phyloP scores from a whole-genome alignment of 2,797 vertebrate species.

The Coendou prehensilis region DNA sequence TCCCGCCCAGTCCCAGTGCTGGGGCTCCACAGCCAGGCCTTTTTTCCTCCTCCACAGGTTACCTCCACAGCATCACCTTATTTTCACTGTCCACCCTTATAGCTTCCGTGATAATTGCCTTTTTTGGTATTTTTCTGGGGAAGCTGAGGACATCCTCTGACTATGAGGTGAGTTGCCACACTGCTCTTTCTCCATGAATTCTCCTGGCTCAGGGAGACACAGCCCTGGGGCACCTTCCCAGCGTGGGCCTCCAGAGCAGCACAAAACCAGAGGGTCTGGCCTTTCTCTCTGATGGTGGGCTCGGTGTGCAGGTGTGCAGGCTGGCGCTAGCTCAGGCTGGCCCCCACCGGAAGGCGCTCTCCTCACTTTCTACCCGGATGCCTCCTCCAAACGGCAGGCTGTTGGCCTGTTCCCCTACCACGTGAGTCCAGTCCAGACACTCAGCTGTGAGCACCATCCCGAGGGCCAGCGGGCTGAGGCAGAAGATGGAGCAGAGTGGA shows the following conservation, averaged over 20 bases:
- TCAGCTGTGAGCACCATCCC: background rate
- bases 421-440: background rate
- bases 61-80: conserved; percentile 93
- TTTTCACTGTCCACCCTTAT: conserved; percentile 94
- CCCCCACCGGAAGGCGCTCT: background rate
- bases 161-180: conserved; percentile 91
- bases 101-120: conserved; percentile 91
- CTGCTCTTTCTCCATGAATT: rapidly evolving
- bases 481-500: background rate
- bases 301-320: rapidly evolving
- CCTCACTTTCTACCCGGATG: background rate
- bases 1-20: background rate
- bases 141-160: conserved; percentile 92
- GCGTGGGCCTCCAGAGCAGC: background rate
- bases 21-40: background rate
- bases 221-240: background rate
- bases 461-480: background rate
- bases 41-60: conserved; percentile 89
- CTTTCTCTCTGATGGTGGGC: background rate
- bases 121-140: conserved; percentile 93
- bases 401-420: background rate
- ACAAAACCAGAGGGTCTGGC: background rate
- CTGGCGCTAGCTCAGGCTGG: background rate
- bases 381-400: background rate
- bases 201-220: background rate